Evolutionary conservation across 2,797 vertebrate genomes (phyloP).

Genomic region (Phoxinus dragarum): DNA sequence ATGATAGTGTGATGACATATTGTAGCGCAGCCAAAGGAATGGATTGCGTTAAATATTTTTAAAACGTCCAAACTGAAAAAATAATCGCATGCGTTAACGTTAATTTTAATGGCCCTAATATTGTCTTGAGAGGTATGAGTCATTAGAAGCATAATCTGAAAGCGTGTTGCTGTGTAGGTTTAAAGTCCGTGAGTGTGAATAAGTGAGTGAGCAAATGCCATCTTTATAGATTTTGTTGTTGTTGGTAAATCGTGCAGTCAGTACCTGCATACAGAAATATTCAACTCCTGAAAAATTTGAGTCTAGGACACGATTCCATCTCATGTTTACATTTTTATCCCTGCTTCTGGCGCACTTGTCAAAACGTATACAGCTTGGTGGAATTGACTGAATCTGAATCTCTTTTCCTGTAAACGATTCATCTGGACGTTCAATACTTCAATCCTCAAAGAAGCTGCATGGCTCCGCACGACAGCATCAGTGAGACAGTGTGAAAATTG

Average conservation of each 20-base stretch:
- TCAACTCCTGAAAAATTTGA: background rate
- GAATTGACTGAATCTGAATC: conserved; percentile 50
- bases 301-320: conserved; percentile 23
- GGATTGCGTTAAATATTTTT: too few relatives aligned
- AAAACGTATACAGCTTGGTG: conserved; percentile 41
- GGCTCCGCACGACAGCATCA: conserved; percentile 25
- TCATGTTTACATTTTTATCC: conserved; percentile 58
- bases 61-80: too few relatives aligned
- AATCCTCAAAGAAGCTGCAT: conserved; percentile 39
- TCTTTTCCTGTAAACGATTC: conserved; percentile 53
- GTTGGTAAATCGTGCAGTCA: background rate
- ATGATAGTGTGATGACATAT: too few relatives aligned
- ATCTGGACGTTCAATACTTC: conserved; percentile 50
- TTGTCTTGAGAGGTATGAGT: background rate
- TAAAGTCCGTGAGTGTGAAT: too few relatives aligned
- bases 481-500: conserved; percentile 27
- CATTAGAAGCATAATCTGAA: background rate
- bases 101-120: background rate
- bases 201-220: background rate
- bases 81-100: too few relatives aligned
- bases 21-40: too few relatives aligned
- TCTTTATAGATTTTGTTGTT: conserved; percentile 23
- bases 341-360: conserved; percentile 46
- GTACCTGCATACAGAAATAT: conserved; percentile 3
- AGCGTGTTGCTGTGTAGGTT: background rate